A percentile compares a stretch with the other conserved stretches of the same genome.
Evolutionary conservation across 2,113 vertebrate species (phyloP).

Genomic region (Urocolius indicus): DNA sequence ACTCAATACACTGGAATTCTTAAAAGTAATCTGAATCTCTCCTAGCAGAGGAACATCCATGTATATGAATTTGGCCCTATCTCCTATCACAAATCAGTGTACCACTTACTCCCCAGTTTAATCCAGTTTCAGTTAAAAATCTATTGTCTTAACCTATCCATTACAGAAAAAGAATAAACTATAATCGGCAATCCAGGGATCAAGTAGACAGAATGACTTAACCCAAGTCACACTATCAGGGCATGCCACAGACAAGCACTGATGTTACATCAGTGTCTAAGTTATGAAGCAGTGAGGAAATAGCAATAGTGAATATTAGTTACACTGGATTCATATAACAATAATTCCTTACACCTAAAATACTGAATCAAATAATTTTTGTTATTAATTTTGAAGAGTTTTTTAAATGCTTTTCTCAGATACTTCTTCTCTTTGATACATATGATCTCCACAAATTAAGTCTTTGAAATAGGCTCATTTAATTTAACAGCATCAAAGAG

Average conservation of each 20-base stretch:
- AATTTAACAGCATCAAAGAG: constrained; percentile 36
- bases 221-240: rapidly evolving
- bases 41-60: neutral
- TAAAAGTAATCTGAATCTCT: neutral
- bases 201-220: neutral
- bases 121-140: neutral
- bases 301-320: neutral
- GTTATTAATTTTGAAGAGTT: neutral
- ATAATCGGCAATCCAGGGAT: neutral
- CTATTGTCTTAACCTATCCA: neutral
- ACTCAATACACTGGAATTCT: neutral
- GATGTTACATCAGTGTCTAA: neutral
- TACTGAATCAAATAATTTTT: neutral
- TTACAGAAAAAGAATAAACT: neutral
- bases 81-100: neutral
- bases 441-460: neutral
- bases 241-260: neutral
- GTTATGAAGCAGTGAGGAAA: neutral
- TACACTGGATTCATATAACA: neutral
- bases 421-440: neutral
- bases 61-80: neutral
- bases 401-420: neutral
- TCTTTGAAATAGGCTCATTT: constrained; percentile 19
- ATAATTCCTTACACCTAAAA: constrained; percentile 33
- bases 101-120: neutral